phyloP scores from a whole-genome alignment of 1,140 invertebrate species.

The Drosophila malerkotliana region DNA sequence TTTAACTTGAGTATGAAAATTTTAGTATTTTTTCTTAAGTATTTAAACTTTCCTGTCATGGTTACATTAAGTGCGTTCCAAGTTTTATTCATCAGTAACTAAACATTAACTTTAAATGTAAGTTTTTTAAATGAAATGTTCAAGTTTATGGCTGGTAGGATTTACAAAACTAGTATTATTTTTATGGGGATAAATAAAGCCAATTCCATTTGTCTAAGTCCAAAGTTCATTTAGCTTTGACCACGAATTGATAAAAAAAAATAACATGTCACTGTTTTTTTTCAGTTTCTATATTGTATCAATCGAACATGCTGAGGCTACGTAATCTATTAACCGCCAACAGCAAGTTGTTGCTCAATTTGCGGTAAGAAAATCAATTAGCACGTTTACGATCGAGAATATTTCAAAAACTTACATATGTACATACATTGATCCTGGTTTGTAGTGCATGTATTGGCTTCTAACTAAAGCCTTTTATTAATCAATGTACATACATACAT shows the following conservation, averaged over 20 bases:
- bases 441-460: background rate
- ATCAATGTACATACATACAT: no score
- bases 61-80: no score
- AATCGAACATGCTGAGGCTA: conserved; percentile 68
- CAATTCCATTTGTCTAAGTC: background rate
- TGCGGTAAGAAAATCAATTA: conserved; percentile 51
- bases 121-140: no score
- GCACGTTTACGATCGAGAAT: background rate
- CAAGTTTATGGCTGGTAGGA: no score
- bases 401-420: background rate
- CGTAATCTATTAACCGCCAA: conserved; percentile 62
- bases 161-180: background rate
- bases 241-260: conserved; percentile 60
- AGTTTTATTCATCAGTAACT: no score
- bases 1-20: no score
- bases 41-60: no score
- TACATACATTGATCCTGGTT: conserved; percentile 23
- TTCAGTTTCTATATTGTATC: conserved; percentile 53
- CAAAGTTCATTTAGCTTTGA: background rate
- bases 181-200: background rate
- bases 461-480: no score
- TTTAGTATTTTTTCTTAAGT: no score
- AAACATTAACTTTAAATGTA: no score
- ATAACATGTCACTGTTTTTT: conserved; percentile 56
- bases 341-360: conserved; percentile 26